These are phyloP conservation scores for Achatina immaculata DNA, from an alignment of 1,140 invertebrate species.

Conservation along the genomic window DNA sequence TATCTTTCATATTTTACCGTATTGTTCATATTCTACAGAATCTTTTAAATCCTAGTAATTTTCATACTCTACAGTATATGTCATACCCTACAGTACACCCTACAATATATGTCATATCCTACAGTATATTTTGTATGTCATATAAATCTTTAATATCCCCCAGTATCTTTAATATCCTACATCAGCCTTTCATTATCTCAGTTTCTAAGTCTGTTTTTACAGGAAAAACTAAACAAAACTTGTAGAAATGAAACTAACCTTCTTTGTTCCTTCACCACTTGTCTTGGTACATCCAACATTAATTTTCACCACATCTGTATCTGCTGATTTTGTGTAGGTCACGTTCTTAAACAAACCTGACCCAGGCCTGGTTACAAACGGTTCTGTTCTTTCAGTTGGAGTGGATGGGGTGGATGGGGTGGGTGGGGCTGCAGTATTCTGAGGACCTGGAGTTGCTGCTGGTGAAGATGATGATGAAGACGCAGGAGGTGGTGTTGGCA, in stretches of 20 bases:
- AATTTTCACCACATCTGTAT: slow-evolving; percentile 31
- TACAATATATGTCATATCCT: too few relatives aligned
- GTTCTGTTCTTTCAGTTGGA: slow-evolving; percentile 16
- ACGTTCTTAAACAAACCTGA: slow-evolving; percentile 26
- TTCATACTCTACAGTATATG: too few relatives aligned
- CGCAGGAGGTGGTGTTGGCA: neutral
- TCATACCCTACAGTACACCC: too few relatives aligned
- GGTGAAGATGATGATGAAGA: neutral
- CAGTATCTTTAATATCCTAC: too few relatives aligned
- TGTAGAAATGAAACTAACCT: slow-evolving; percentile 31
- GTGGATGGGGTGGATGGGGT: neutral
- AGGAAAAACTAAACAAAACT: too few relatives aligned
- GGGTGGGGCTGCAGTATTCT: neutral
- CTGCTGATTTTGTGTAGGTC: slow-evolving; percentile 24
- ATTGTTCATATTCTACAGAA: too few relatives aligned
- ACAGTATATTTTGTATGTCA: too few relatives aligned
- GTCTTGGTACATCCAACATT: slow-evolving; percentile 21
- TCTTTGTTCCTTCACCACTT: slow-evolving; percentile 29
- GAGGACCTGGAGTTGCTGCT: neutral
- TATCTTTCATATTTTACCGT: too few relatives aligned
- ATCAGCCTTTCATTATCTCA: too few relatives aligned
- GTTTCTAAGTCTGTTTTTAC: too few relatives aligned
- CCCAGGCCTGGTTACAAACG: slow-evolving; percentile 12
- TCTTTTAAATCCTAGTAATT: too few relatives aligned
- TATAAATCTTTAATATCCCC: too few relatives aligned